phyloP scores from a whole-genome alignment of 2,113 vertebrate species.

The Eudyptes chrysolophus region DNA sequence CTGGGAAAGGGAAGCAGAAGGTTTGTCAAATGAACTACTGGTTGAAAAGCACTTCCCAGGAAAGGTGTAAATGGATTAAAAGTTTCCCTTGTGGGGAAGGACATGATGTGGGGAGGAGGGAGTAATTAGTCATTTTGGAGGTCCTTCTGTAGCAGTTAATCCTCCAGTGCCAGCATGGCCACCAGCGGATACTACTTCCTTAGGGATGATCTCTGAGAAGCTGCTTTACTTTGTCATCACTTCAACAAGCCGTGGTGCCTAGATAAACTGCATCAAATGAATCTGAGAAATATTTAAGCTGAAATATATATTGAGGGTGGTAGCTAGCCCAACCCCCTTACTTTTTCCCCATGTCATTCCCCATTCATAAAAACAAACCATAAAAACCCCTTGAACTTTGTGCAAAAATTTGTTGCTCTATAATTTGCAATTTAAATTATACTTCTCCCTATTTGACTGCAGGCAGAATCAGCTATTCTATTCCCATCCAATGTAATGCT shows the following conservation, averaged over 20 bases:
- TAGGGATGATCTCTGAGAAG: neutral
- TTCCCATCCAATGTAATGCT: slow-evolving; percentile 49
- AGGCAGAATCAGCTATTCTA: slow-evolving; percentile 36
- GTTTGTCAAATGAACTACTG: neutral
- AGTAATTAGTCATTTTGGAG: neutral
- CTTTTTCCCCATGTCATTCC: neutral
- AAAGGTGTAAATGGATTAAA: slow-evolving; percentile 30
- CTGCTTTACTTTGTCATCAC: neutral
- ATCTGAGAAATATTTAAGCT: neutral
- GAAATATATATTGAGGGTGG: neutral
- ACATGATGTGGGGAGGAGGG: neutral
- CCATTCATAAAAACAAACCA: slow-evolving; percentile 51
- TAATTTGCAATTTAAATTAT: slow-evolving; percentile 62
- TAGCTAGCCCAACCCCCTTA: neutral
- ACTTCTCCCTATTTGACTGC: slow-evolving; percentile 33
- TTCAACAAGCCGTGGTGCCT: neutral
- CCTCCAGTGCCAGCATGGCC: neutral
- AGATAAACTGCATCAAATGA: neutral
- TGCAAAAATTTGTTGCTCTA: slow-evolving; percentile 54
- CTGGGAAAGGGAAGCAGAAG: neutral
- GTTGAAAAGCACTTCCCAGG: slow-evolving; percentile 3
- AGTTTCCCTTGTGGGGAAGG: neutral
- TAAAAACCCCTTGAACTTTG: slow-evolving; percentile 43
- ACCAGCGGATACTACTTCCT: neutral
- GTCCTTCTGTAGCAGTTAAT: neutral